Percentiles rank a stretch among this genome's conserved stretches.
phyloP scores from a whole-genome alignment of 2,888 invertebrate genomes.

The Alloplasta piceator region DNA sequence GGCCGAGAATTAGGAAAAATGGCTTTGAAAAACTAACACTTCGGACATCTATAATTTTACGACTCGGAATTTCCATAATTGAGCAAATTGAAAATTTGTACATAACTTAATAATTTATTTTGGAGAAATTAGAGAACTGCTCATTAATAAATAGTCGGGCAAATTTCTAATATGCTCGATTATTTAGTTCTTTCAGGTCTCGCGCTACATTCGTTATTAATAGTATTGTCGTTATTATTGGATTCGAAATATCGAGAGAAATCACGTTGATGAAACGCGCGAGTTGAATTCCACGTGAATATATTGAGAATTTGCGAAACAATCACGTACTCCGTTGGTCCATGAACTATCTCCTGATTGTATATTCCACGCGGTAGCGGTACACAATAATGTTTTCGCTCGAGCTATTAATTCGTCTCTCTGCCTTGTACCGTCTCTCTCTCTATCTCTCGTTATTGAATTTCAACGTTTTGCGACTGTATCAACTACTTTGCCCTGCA shows the following conservation, averaged over 20 bases:
- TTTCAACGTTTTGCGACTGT: conserved; percentile 8
- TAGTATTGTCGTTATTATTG: conserved; percentile 4
- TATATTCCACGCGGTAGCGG: conserved; percentile 1
- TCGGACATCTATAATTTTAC: too few relatives aligned
- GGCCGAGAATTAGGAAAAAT: too few relatives aligned
- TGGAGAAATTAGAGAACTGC: too few relatives aligned
- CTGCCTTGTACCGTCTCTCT: neutral
- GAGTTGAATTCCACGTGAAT: neutral
- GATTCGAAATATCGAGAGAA: conserved; percentile 10
- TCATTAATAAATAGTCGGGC: too few relatives aligned
- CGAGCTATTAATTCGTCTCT: conserved; percentile 8
- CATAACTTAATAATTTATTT: too few relatives aligned
- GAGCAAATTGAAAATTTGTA: too few relatives aligned
- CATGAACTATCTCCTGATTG: conserved; percentile 36
- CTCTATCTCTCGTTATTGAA: neutral
- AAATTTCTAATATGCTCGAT: too few relatives aligned
- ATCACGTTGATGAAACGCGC: conserved; percentile 24
- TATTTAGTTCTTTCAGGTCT: neutral
- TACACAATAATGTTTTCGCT: conserved; percentile 11
- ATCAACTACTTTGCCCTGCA: neutral
- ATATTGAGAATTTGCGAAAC: conserved; percentile 30
- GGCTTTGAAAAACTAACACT: too few relatives aligned
- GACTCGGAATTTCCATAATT: too few relatives aligned
- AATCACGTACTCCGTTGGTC: conserved; percentile 45
- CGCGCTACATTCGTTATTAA: conserved; percentile 4